These are phyloP conservation scores for Pelochelys cantorii DNA, from an alignment of 2,797 vertebrate genomes.

Conservation along the genomic window DNA sequence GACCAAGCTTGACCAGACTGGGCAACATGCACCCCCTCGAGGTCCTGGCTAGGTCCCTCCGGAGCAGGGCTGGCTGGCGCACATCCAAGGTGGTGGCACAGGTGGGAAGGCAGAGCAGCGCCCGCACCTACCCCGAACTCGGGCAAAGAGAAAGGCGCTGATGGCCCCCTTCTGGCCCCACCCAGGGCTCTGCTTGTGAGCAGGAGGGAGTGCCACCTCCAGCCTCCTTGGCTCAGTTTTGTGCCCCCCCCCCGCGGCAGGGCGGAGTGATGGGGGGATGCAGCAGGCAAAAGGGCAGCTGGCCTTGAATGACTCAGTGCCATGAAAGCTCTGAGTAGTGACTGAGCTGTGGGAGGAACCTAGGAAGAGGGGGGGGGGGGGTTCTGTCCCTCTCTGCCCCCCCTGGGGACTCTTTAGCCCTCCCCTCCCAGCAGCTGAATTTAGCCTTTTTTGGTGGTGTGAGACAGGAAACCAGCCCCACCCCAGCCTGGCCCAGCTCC, in stretches of 20 bases:
- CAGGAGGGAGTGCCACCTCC: not conserved
- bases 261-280: not conserved
- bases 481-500: not conserved
- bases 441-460: not conserved
- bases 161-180: not conserved
- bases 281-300: not conserved
- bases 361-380: no score
- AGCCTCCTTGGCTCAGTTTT: not conserved
- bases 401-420: not conserved
- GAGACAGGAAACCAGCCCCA: not conserved
- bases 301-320: not conserved
- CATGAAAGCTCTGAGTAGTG: not conserved
- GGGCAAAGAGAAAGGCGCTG: no score
- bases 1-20: fast-evolving
- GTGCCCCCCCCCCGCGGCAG: not conserved
- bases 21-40: no score
- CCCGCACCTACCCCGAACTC: no score
- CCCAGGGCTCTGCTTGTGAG: not conserved
- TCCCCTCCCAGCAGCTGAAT: not conserved
- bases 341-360: not conserved
- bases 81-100: not conserved
- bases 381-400: not conserved
- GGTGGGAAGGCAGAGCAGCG: not conserved
- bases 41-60: not conserved
- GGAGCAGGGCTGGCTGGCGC: no score